These are phyloP conservation scores for Actias luna DNA, from an alignment of 2,888 invertebrate genomes.

Conservation along the genomic window DNA sequence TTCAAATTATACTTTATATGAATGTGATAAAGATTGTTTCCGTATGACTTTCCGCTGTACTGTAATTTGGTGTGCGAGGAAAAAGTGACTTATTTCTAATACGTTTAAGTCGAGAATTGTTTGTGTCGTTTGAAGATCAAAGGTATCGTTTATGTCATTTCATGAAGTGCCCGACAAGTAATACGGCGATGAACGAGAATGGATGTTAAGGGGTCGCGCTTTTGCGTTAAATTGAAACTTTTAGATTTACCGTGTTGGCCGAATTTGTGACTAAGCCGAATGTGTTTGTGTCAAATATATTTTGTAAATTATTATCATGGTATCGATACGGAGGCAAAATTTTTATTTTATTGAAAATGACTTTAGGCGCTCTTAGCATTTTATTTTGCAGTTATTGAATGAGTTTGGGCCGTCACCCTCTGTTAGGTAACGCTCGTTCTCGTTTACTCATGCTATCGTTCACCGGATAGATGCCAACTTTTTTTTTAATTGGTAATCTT, in stretches of 20 bases:
- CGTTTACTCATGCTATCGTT: too few relatives aligned
- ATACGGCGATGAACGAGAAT: constrained; percentile 64
- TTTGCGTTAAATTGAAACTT: constrained; percentile 17
- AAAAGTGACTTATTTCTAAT: constrained; percentile 33
- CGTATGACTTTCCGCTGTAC: constrained; percentile 4
- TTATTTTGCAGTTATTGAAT: too few relatives aligned
- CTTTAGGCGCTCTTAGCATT: too few relatives aligned
- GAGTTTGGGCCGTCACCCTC: too few relatives aligned
- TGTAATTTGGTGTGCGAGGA: background rate
- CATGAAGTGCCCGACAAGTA: constrained; percentile 70
- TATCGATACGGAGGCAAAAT: too few relatives aligned
- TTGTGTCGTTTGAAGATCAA: constrained; percentile 58
- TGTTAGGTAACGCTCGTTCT: too few relatives aligned
- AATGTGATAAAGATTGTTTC: constrained; percentile 30
- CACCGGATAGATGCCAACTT: too few relatives aligned
- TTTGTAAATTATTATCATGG: too few relatives aligned
- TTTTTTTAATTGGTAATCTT: too few relatives aligned
- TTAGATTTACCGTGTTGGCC: background rate
- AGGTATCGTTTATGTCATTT: constrained; percentile 56
- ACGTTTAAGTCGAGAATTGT: constrained; percentile 39
- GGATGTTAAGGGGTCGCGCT: constrained; percentile 55
- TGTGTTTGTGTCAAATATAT: too few relatives aligned
- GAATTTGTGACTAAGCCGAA: too few relatives aligned
- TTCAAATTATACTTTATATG: constrained; percentile 6
- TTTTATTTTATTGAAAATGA: too few relatives aligned